Conservation (phyloP, 2,113 vertebrate species). For the Zapus hudsonius region DNA sequence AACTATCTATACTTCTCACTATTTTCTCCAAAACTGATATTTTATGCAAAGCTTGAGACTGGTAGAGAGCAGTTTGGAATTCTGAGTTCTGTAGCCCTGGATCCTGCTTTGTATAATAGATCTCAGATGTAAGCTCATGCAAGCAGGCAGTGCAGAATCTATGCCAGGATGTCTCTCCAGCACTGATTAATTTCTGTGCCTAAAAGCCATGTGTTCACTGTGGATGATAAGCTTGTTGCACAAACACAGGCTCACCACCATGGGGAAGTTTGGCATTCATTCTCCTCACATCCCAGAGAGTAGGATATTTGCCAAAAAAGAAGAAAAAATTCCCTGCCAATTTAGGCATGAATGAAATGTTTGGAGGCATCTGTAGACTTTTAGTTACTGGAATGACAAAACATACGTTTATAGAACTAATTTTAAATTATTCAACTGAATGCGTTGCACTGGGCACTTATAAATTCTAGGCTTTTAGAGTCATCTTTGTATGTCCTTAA, state of each 20-base stretch:
- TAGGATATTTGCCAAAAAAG: conserved; percentile 77
- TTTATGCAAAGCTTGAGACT: conserved; percentile 50
- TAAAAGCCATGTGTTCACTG: conserved; percentile 76
- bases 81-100: conserved; percentile 28
- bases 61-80: conserved; percentile 44
- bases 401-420: conserved; percentile 43
- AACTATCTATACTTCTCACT: conserved; percentile 30
- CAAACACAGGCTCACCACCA: conserved; percentile 73
- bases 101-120: conserved; percentile 60
- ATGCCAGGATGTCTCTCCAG: conserved; percentile 71
- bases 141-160: conserved; percentile 45
- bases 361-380: conserved; percentile 58
- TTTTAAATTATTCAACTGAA: conserved; percentile 11
- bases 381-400: conserved; percentile 63
- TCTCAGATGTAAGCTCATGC: conserved; percentile 56
- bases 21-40: background rate
- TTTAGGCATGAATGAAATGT: conserved; percentile 73
- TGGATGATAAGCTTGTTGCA: conserved; percentile 77
- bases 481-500: background rate
- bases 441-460: background rate
- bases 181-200: conserved; percentile 75
- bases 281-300: conserved; percentile 44
- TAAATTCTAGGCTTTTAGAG: background rate
- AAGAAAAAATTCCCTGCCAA: conserved; percentile 65
- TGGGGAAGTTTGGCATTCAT: conserved; percentile 70